Base-by-base conservation (phyloP, 2,113 vertebrate genomes). In the Mus spicilegus region DNA sequence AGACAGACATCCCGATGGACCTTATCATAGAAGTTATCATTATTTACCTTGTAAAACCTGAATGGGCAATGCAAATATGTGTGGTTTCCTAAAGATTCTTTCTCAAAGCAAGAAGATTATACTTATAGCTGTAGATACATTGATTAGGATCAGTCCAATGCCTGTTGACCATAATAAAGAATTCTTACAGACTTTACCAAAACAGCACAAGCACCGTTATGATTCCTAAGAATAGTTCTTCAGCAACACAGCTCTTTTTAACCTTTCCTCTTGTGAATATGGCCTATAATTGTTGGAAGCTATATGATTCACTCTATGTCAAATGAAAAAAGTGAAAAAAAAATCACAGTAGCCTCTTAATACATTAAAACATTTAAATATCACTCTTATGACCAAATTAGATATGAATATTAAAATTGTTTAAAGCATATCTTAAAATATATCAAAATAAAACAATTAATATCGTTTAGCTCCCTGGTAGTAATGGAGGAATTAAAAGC, bases 281-380 rank as follows among this genome's bases (percentile, higher is more conserved):
- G 6, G 17, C 1, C 54, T 88, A 51, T 67, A 54, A 80, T 30
- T 88, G 11, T n/a, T 80, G 90, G 46, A 70, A n/a, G 33, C 33
- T 26, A 33, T n/a, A 16, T 86, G 56, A 90, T 78, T 67, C 1
- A 95, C 1, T 67, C 10, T 94, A 36, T 42, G 30, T 90, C 49
- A 93, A 93, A 87, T 65, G 78, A 93, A 97, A 51, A 87, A 22
- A 33, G 11, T 51, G 42, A 91, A 96, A 89, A 78, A 78, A 54
- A 76, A 56, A 67, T 86, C 20, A 82, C 26, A 16, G 75, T 56
- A 78, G 78, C 22, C 72, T 96, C 67, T 49, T 92, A 88, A 94
- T 81, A 88, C 63, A 84, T 8, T 61, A 1, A 36, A 80, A 46
- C 24, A 54, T 36, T 96, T 75, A 81, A 76, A 33, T 13, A 82